Base-by-base conservation (phyloP, 2,113 vertebrate genomes). In the Ascaphus truei region DNA sequence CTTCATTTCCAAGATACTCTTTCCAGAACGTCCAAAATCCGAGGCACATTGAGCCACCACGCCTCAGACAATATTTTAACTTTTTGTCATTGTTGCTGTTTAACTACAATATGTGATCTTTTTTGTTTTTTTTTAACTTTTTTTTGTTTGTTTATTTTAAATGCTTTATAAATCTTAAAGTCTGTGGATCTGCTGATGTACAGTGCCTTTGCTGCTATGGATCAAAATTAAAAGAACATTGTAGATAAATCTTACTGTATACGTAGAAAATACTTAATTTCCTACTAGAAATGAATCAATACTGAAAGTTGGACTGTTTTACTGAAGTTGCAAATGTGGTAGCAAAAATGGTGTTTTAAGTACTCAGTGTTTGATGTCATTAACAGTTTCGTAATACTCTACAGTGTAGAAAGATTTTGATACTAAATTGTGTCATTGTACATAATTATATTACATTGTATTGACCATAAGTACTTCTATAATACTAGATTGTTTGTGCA, bases 191-290 rank as follows among this genome's bases (percentile, higher is more conserved):
- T 92, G 91, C 91, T 93, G 89, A 92, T 92, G 91, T 92, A 92
- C 90, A 93, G 91, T 93, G 91, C 91, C 91, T 93, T 93, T 91
- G 91, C 91, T 93, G 91, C 91, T 92, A 91, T 91, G 90, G 90
- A 90, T 91, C 89, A 92, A 91, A 90, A 90, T 90, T 85, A 90
- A 91, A 85, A 90, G 89, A 90, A 86, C 87, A 61, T 77, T 91
- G 90, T 92, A 91, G 90, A 92, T 92, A 91, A 89, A 90, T 83
- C 86, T 90, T 91, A 91, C 84, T 85, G 89, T 92, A 81, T 88
- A 88, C 83, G 89, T 93, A 91, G 88, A 89, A 90, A 82, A 90
- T 74, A 86, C 85, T 90, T 88, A 88, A 89, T 92, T 92, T 90
- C 89, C 81, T 93, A 91, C 87, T 92, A 93, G 90, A 89, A 91